Conservation (phyloP, 2,113 vertebrate genomes). For the Aphyosemion australe region DNA sequence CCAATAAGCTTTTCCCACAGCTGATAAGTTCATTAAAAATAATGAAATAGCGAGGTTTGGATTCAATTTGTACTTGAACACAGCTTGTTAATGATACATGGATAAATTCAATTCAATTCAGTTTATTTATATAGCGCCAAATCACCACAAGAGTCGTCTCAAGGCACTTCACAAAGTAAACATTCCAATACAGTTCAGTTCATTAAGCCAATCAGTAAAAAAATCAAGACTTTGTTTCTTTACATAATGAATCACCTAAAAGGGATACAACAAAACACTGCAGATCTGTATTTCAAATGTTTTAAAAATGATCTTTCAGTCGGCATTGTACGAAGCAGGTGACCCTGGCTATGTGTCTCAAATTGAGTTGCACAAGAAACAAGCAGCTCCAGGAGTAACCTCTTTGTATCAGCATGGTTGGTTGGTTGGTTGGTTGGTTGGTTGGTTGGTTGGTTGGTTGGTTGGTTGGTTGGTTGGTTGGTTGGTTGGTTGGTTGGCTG, state of each 20-base stretch:
- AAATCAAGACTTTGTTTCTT: constrained; percentile 13
- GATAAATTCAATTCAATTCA: constrained; percentile 46
- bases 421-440: too few species aligned
- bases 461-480: too few species aligned
- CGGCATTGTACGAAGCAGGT: constrained; percentile 14
- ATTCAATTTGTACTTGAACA: constrained; percentile 41
- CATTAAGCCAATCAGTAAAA: too few species aligned
- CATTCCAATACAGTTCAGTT: too few species aligned
- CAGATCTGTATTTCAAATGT: constrained; percentile 26
- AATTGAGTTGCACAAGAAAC: constrained; percentile 26
- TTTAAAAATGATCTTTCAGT: constrained; percentile 44
- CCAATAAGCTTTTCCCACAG: constrained; percentile 40
- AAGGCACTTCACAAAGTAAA: too few species aligned
- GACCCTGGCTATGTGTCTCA: neutral
- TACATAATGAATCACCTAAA: constrained; percentile 29
- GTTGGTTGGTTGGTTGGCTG: too few species aligned
- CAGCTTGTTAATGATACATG: constrained; percentile 47
- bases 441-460: too few species aligned
- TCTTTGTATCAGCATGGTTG: neutral
- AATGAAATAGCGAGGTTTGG: constrained; percentile 34
- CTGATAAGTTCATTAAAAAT: constrained; percentile 52
- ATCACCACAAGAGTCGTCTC: too few species aligned
- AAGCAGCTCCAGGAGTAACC: constrained; percentile 29
- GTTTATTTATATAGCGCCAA: too few species aligned
- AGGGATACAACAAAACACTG: constrained; percentile 41